Conservation (phyloP, 2,888 invertebrate species). For the Chaetogeoica ovagalla region DNA sequence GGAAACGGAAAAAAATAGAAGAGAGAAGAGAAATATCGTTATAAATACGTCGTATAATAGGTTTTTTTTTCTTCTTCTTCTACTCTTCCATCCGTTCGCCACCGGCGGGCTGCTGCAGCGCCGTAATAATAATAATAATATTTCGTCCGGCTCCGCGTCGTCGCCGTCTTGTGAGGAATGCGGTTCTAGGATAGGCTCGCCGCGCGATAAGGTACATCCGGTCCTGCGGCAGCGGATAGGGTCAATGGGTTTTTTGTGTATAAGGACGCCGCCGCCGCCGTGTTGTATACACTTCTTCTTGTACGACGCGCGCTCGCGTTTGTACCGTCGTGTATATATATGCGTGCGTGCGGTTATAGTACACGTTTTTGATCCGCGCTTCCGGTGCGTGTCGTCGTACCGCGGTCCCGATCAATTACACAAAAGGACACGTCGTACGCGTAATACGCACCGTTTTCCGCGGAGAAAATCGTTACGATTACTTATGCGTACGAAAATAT, state of each 20-base stretch:
- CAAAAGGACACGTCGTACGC: slow-evolving; percentile 14
- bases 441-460: slow-evolving; percentile 24
- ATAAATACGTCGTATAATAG: slow-evolving; percentile 19
- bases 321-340: too few relatives aligned
- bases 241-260: slow-evolving; percentile 53
- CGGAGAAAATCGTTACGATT: slow-evolving; percentile 23
- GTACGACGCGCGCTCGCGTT: background rate
- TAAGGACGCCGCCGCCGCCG: slow-evolving; percentile 17
- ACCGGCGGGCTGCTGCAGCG: background rate
- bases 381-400: slow-evolving; percentile 19
- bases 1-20: background rate
- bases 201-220: slow-evolving; percentile 53
- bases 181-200: slow-evolving; percentile 50
- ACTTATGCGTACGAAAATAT: too few relatives aligned
- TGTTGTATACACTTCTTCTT: background rate
- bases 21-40: slow-evolving; percentile 16
- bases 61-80: slow-evolving; percentile 21
- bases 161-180: slow-evolving; percentile 37
- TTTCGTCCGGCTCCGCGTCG: slow-evolving; percentile 11
- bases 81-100: background rate
- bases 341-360: too few relatives aligned
- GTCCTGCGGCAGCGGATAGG: slow-evolving; percentile 50
- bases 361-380: slow-evolving; percentile 34
- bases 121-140: background rate
- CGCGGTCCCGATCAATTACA: slow-evolving; percentile 27